Base-by-base conservation (phyloP, 2,888 invertebrate genomes). In the Scaptomyza flava region DNA sequence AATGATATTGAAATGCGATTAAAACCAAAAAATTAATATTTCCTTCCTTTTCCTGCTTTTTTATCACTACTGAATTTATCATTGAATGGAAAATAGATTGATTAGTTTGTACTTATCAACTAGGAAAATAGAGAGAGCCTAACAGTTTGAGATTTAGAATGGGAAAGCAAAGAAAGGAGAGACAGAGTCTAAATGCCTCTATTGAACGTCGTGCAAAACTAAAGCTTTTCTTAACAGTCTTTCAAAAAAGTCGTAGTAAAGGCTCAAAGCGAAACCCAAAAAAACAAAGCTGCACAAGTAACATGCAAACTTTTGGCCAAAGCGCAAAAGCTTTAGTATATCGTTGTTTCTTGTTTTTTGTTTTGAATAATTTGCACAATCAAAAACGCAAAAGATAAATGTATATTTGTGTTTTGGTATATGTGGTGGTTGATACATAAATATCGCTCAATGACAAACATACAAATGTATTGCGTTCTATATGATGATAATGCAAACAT, bases 321-420 rank as follows among this genome's bases (percentile, higher is more conserved):
- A 36, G 11, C 38, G 12, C 23, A 27, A 51, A 12, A 51, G 51
- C 51, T 38, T 51, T 38, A 1, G 11, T 1, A 3, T 1, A 4
- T 38, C 2, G 2, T 36, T 36, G 2, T 36, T 14, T 38, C 7
- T 38, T 7, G 23, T 38, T 51, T n/a, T 1, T 17, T 41, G 41
- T 27, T 38, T 23, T 51, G 1, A 23, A 38, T 14, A 7, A 34
- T 38, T 8, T 11, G 36, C 5, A 14, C 51, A 51, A 23, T 14
- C 36, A 7, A 27, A 36, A 23, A 51, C 51, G 51, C 14, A 51
- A 27, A 27, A 38, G 51, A 51, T 38, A 38, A 2, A 36, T 23
- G 11, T n/a, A 36, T 11, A 11, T 34, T 23, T 50, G 50, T 36
- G 33, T 50, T 9, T 6, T 50, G n/a, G 34, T 50, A 50, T 50